Base-by-base conservation (phyloP, 2,888 invertebrate species). In the Alloplasta piceator region DNA sequence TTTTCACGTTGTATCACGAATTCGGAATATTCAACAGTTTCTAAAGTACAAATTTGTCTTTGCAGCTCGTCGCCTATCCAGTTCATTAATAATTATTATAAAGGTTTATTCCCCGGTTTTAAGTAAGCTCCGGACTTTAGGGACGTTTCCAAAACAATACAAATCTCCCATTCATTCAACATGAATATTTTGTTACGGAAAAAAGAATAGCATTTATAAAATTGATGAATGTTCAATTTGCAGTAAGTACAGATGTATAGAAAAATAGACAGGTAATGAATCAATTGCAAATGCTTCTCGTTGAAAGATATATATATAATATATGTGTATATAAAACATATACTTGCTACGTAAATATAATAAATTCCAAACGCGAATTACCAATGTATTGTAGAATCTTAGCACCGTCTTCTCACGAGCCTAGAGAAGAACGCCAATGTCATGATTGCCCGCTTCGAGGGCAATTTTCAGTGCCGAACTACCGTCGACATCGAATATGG, bases 401-500 rank as follows among this genome's bases (percentile, higher is more conserved):
- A 81, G 81, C 81, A 78, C 77, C 81, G 63, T 70, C 55, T 36
- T 64, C 86, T 95, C 95, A 89, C 97, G 97, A 48, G 98, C 97
- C 90, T 98, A 98, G 26, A 98, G 94, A 66, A 98, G 93, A n/a
- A 98, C 95, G 7, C 97, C 98, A 85, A 98, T 96, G 89, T 98
- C 97, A 82, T 96, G 95, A 90, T 98, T 96, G 6, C 96, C 97
- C n/a, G 97, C 97, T 91, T 98, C 97, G 94, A 98, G 95, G 50
- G 98, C 98, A 70, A 98, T 98, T 87, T 96, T 96, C 78, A 98
- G 93, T 10, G 98, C 98, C 5, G 97, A 97, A 90, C 96, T 96
- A 74, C 96, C 96, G 93, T 98, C 98, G 91, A 97, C 95, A 93
- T 98, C 98, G 56, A 95, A 94, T 79, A 98, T 94, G 46, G 95